phyloP scores from a whole-genome alignment of 2,888 invertebrate species.

The Cephus nigrinus region DNA sequence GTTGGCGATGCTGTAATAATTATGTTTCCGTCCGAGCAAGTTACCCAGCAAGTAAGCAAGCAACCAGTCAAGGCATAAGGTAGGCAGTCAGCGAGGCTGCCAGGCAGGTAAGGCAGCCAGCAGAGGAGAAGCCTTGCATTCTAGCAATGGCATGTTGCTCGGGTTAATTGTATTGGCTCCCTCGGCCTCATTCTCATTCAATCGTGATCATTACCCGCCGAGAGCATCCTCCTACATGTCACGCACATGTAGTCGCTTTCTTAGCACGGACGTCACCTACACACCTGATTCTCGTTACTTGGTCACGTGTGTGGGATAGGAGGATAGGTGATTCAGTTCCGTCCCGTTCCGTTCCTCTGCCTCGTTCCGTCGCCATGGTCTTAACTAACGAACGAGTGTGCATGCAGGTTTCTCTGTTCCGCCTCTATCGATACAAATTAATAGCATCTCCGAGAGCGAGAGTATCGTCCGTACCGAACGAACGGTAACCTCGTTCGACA shows the following conservation, averaged over 20 bases:
- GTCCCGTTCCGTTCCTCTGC: slow-evolving; percentile 10
- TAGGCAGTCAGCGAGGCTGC: slow-evolving; percentile 22
- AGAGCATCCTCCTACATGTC: slow-evolving; percentile 57
- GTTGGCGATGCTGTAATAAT: slow-evolving; percentile 47
- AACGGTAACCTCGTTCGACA: slow-evolving; percentile 1
- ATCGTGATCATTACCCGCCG: slow-evolving; percentile 60
- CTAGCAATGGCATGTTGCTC: slow-evolving; percentile 55
- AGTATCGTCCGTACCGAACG: neutral
- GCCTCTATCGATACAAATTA: slow-evolving; percentile 50
- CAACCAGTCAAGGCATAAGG: slow-evolving; percentile 25
- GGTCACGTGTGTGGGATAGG: slow-evolving; percentile 23
- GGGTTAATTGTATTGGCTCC: slow-evolving; percentile 61
- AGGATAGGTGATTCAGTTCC: slow-evolving; percentile 26
- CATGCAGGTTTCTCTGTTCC: slow-evolving; percentile 41
- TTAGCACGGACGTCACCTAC: slow-evolving; percentile 22
- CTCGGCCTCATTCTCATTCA: slow-evolving; percentile 62
- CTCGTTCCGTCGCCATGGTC: slow-evolving; percentile 33
- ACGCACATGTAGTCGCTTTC: slow-evolving; percentile 41
- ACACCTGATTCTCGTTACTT: slow-evolving; percentile 19
- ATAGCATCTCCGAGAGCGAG: slow-evolving; percentile 33
- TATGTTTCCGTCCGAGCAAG: slow-evolving; percentile 34
- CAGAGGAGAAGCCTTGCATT: slow-evolving; percentile 38
- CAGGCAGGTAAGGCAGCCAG: slow-evolving; percentile 18
- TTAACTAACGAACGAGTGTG: slow-evolving; percentile 43
- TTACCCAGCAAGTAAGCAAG: slow-evolving; percentile 30